Evolutionary conservation across 2,113 vertebrate genomes (phyloP), one percentile per base, ranked within the genome.

Genomic region (Collichthys lucidus): DNA sequence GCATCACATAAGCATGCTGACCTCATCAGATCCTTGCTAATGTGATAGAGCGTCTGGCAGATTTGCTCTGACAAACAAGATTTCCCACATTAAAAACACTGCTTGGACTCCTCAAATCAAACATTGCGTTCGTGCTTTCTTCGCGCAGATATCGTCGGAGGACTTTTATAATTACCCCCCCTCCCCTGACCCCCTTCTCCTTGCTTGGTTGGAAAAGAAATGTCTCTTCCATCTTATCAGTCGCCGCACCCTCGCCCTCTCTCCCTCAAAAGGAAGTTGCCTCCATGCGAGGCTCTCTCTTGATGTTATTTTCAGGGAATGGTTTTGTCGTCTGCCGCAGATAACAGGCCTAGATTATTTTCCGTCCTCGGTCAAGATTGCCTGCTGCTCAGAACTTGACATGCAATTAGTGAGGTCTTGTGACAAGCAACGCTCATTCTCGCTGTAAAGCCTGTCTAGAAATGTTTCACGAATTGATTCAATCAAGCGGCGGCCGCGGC

Each of bases 221-320:
- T 82, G 84, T 76, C 74, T 87, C 81, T 79, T 85, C 88, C 82
- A 67, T 90, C 88, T 94, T 94, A 94, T 94, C 93, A 92, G 93
- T 44, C 65, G 26, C 89, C 86, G 16, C 91, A 56, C 89, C 91
- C 91, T 87, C 69, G 60, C 57, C 61, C 71, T 87, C 66, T 70
- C 66, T 87, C 80, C 74, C 87, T 89, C 77, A 74, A 89, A 86
- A 93, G 94, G 94, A 95, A 94, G 91, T 92, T 60, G 85, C 79
- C 84, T 88, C 62, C 67, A 77, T 89, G 85, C 68, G 17, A 70
- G 70, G 66, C 77, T 71, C 82, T 78, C 73, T 86, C 83, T 89
- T 92, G 89, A 92, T 94, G 93, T 93, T 95, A 90, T 94, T 95
- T 92, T 92, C 84, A 77, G 83, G 87, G 88, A 83, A 84, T 82